These are phyloP conservation scores for Dryomyza anilis DNA, from an alignment of 2,888 invertebrate species.

Conservation along the genomic window DNA sequence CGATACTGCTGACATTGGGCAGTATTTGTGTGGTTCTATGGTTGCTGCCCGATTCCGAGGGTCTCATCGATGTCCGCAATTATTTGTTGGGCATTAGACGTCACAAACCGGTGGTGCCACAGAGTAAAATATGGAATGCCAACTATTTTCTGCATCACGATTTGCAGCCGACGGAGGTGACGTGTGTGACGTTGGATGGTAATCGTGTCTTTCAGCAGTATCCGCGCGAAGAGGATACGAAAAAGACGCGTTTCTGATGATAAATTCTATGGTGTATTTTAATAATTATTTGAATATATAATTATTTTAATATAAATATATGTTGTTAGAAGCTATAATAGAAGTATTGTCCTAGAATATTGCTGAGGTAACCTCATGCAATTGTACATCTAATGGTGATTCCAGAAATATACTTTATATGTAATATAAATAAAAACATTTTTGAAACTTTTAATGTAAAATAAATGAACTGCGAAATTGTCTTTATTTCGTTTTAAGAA, in stretches of 20 bases:
- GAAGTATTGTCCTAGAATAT: no score
- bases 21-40: constrained; percentile 42
- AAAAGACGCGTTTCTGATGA: background rate
- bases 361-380: no score
- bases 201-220: constrained; percentile 49
- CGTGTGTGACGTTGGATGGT: constrained; percentile 42
- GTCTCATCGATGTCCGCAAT: constrained; percentile 51
- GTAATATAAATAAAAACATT: no score
- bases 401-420: no score
- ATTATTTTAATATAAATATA: no score
- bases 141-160: constrained; percentile 49
- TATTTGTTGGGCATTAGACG: constrained; percentile 47
- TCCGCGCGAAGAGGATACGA: constrained; percentile 34
- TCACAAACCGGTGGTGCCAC: constrained; percentile 35
- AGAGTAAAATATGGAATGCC: constrained; percentile 48
- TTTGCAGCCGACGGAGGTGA: constrained; percentile 43
- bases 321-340: no score
- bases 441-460: no score
- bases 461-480: no score
- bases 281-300: background rate
- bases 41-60: constrained; percentile 44
- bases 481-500: no score
- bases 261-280: no score
- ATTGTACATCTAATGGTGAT: no score
- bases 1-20: constrained; percentile 38